A percentile compares a stretch with the other conserved stretches of the same genome.
Evolutionary conservation across 2,888 invertebrate species (phyloP).

Genomic region (Synanthedon myopaeformis): DNA sequence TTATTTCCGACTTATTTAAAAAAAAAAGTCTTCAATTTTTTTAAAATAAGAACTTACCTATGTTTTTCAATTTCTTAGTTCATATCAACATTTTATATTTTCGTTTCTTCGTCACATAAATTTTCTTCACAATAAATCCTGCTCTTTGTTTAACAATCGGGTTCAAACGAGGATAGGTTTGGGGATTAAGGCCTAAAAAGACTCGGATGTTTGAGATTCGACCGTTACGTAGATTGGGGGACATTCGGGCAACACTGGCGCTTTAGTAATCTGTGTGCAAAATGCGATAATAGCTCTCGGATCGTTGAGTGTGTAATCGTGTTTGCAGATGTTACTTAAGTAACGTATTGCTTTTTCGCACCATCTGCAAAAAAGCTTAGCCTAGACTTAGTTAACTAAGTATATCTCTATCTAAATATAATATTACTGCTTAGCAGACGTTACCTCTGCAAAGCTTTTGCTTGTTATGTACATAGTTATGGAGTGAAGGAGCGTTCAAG

Average conservation of each 20-base stretch:
- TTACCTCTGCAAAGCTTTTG: neutral
- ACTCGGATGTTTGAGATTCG: slow-evolving; percentile 30
- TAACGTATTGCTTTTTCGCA: too few species aligned
- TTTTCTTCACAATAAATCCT: too few species aligned
- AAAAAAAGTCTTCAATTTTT: too few species aligned
- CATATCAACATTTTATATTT: too few species aligned
- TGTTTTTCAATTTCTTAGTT: too few species aligned
- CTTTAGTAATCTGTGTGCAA: slow-evolving; percentile 3
- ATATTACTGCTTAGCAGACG: neutral
- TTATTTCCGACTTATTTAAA: too few species aligned
- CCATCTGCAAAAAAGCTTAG: slow-evolving; percentile 4
- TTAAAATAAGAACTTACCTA: too few species aligned
- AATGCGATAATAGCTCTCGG: slow-evolving; percentile 20
- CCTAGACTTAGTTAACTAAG: neutral
- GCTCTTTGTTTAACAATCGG: slow-evolving; percentile 32
- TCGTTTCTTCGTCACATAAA: too few species aligned
- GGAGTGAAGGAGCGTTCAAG: too few species aligned
- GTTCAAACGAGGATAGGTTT: slow-evolving; percentile 25
- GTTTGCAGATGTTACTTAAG: slow-evolving; percentile 13
- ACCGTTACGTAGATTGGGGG: slow-evolving; percentile 8
- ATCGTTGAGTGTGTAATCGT: slow-evolving; percentile 20
- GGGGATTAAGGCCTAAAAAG: slow-evolving; percentile 27
- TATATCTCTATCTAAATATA: neutral
- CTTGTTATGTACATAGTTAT: too few species aligned
- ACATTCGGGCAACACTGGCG: slow-evolving; percentile 8